Conservation (phyloP, 2,797 vertebrate species). For the Euthynnus affinis region DNA sequence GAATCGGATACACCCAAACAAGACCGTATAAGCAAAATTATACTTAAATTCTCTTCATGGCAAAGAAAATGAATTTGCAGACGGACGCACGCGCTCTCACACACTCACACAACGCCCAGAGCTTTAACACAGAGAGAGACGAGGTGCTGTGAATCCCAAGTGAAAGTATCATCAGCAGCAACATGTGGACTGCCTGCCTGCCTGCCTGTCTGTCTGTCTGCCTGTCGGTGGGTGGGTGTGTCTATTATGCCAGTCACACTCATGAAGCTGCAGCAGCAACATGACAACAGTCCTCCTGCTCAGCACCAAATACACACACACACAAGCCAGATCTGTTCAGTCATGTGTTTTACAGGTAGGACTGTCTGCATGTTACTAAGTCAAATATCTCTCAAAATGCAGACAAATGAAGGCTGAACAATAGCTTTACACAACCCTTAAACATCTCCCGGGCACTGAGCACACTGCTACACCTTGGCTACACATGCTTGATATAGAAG, state of each 20-base stretch:
- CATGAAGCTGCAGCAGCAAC: slow-evolving; percentile 55
- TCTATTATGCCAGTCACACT: slow-evolving; percentile 61
- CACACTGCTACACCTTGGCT: not conserved
- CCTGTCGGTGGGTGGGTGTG: slow-evolving; percentile 73
- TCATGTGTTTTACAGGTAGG: slow-evolving; percentile 12
- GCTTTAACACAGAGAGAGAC: slow-evolving; percentile 24
- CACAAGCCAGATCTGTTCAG: slow-evolving; percentile 3
- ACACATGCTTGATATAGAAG: slow-evolving; percentile 18
- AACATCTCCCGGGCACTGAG: not conserved
- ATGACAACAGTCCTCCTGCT: slow-evolving; percentile 37
- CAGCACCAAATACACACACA: slow-evolving; percentile 24
- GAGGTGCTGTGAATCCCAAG: slow-evolving; percentile 37
- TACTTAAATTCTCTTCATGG: not conserved
- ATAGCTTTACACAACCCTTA: not conserved
- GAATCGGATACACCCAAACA: not conserved
- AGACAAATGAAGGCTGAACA: not conserved
- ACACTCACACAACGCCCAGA: slow-evolving; percentile 6
- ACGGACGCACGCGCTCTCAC: not conserved
- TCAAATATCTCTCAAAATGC: not conserved
- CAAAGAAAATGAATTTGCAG: slow-evolving; percentile 14
- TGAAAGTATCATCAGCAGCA: slow-evolving; percentile 41
- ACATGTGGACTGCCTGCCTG: slow-evolving; percentile 57
- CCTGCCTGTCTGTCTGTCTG: slow-evolving; percentile 25
- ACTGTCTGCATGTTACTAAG: slow-evolving; percentile 4
- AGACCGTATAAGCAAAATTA: not conserved